Evolutionary conservation across 1,140 invertebrate genomes (phyloP).

Genomic region (Andricus grossulariae): DNA sequence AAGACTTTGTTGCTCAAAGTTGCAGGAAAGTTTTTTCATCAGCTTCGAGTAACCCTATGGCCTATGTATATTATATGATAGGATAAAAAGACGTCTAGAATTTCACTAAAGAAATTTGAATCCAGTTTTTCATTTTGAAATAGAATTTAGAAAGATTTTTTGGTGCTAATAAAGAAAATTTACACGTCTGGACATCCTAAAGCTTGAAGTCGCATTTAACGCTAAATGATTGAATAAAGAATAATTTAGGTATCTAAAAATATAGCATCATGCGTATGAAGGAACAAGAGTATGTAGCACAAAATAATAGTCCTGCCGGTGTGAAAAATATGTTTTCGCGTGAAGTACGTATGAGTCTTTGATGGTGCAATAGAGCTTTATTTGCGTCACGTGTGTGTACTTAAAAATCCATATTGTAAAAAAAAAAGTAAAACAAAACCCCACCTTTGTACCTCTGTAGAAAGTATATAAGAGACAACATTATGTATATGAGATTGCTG

Average conservation of each 20-base stretch:
- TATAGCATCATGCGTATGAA: not conserved
- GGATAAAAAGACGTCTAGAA: not conserved
- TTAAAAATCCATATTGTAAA: constrained; percentile 36
- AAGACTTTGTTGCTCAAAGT: constrained; percentile 28
- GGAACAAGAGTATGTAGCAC: constrained; percentile 44
- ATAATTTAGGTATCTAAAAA: constrained; percentile 1
- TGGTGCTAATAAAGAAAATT: not conserved
- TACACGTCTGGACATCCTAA: not conserved
- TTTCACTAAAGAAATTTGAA: not conserved
- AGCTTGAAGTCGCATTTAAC: not conserved
- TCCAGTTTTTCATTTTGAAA: not conserved
- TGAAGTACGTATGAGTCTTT: not conserved
- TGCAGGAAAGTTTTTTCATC: not conserved
- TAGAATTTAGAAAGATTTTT: not conserved
- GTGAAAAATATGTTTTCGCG: constrained; percentile 34
- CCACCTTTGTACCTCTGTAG: constrained; percentile 62
- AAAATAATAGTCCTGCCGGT: constrained; percentile 52
- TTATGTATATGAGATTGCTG: constrained; percentile 56
- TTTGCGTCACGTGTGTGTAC: constrained; percentile 47
- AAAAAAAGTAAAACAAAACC: constrained; percentile 43
- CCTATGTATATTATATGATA: constrained; percentile 11
- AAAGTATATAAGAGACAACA: constrained; percentile 48
- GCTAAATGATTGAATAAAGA: not conserved
- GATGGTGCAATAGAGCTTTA: constrained; percentile 34
- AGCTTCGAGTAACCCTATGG: constrained; percentile 14